Evolutionary conservation across 2,113 vertebrate species (phyloP).

Genomic region (Uropsilus gracilis): DNA sequence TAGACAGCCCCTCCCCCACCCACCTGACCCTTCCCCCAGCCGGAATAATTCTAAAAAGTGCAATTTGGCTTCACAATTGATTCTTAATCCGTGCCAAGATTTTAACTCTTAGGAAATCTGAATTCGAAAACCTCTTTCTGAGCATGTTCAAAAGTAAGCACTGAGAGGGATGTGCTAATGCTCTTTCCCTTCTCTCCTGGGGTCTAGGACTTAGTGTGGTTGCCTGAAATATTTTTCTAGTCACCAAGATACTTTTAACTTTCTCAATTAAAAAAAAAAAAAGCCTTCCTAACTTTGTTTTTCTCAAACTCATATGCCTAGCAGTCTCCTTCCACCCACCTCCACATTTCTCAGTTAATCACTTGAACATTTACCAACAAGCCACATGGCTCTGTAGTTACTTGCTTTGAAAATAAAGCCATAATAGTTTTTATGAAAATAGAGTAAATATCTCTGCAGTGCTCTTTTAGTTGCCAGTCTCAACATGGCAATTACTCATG

Average conservation of each 20-base stretch:
- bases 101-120: constrained; percentile 58
- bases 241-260: constrained; percentile 37
- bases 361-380: constrained; percentile 73
- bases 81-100: constrained; percentile 52
- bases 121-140: constrained; percentile 53
- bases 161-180: constrained; percentile 1
- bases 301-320: constrained; percentile 55
- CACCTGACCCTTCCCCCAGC: no score
- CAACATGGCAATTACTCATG: constrained; percentile 77
- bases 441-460: constrained; percentile 74
- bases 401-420: constrained; percentile 82
- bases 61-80: constrained; percentile 14
- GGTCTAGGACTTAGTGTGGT: constrained; percentile 8
- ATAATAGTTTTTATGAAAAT: constrained; percentile 81
- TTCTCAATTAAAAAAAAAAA: constrained; percentile 56
- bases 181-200: constrained; percentile 16
- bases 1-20: background rate
- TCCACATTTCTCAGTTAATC: constrained; percentile 79
- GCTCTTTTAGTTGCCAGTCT: constrained; percentile 70
- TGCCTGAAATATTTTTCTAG: background rate
- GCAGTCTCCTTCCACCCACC: constrained; percentile 75
- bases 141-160: constrained; percentile 59
- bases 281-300: constrained; percentile 70
- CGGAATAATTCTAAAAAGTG: constrained; percentile 1
- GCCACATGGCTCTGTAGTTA: constrained; percentile 79